Conservation (phyloP, 2,113 vertebrate genomes). For the Sceloporus tristichus region DNA sequence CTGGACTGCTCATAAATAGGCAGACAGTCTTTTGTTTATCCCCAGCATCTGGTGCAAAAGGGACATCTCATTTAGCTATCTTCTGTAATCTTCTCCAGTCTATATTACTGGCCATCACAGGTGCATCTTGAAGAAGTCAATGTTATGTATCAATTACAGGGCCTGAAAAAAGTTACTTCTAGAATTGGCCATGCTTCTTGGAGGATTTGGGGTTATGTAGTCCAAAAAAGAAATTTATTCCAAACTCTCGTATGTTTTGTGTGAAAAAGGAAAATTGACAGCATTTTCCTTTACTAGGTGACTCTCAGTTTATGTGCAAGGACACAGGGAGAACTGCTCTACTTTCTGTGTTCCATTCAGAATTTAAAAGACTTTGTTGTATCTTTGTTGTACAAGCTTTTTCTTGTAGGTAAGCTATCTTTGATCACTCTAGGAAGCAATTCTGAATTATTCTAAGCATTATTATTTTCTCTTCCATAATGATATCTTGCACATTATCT, state of each 20-base stretch:
- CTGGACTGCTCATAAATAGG: too few species aligned
- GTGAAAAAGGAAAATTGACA: too few species aligned
- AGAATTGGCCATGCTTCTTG: too few species aligned
- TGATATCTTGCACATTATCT: neutral
- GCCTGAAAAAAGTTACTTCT: too few species aligned
- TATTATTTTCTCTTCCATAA: constrained; percentile 32
- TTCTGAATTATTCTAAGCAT: constrained; percentile 29
- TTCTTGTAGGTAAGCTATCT: neutral
- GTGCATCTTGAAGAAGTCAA: too few species aligned
- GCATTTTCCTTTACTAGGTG: neutral
- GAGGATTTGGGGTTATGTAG: too few species aligned
- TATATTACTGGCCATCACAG: neutral
- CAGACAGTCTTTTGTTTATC: too few species aligned
- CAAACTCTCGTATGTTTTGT: too few species aligned
- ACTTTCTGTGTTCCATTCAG: neutral
- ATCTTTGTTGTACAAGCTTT: neutral
- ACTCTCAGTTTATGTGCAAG: neutral
- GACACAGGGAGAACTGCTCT: neutral
- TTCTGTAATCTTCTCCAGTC: neutral
- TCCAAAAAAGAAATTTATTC: too few species aligned
- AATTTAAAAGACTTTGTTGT: neutral
- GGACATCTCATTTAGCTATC: neutral
- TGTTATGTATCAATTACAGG: too few species aligned
- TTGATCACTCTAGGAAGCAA: neutral
- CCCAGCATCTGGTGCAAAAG: too few species aligned